Percentiles rank a stretch among this genome's conserved stretches.
phyloP scores from a whole-genome alignment of 2,888 invertebrate species.

The Heliconius aoede region DNA sequence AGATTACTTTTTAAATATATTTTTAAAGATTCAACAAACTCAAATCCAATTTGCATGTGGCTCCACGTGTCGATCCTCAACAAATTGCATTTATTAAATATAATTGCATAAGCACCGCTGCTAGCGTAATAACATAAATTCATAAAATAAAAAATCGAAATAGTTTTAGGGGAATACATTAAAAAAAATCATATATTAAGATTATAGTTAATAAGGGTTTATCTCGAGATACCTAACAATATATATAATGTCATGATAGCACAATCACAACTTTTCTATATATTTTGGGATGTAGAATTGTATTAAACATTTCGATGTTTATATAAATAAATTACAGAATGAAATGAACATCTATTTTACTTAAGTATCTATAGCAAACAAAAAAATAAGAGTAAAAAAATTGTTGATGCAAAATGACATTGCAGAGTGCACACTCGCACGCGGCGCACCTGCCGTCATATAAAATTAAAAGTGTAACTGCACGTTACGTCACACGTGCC shows the following conservation, averaged over 20 bases:
- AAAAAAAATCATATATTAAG: background rate
- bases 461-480: slow-evolving; percentile 11
- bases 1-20: background rate
- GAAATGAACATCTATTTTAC: no score
- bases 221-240: no score
- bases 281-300: no score
- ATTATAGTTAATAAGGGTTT: no score
- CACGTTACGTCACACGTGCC: slow-evolving; percentile 14
- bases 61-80: slow-evolving; percentile 13
- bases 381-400: background rate
- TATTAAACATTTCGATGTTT: no score
- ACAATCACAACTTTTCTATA: no score
- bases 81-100: slow-evolving; percentile 28
- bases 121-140: background rate
- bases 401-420: background rate
- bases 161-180: background rate
- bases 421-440: background rate
- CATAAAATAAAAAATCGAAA: background rate
- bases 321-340: no score
- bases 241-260: no score
- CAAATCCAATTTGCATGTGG: slow-evolving; percentile 27
- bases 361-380: background rate
- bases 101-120: slow-evolving; percentile 11
- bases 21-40: slow-evolving; percentile 18
- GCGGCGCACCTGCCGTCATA: background rate